Base-by-base conservation (phyloP, 2,888 invertebrate genomes). In the Creontiades dilutus region DNA sequence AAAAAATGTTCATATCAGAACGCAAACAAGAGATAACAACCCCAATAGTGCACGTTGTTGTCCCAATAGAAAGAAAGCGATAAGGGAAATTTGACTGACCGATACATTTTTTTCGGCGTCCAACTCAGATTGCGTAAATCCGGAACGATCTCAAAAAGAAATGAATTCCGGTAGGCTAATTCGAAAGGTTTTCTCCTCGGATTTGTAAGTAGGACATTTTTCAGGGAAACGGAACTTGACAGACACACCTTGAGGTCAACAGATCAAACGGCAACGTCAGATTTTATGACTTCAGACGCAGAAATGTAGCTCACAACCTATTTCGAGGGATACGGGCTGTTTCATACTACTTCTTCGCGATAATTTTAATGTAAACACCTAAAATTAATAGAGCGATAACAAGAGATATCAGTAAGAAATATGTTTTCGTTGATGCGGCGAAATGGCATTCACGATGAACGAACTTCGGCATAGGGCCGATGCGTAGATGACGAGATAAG, bases 231-330 rank as follows among this genome's bases (percentile, higher is more conserved):
- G 82, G 52, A 82, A 82, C 23, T 23, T 68, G 68, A 61, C 61
- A 27, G 82, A 82, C 82, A 82, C 82, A 52, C 82, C 82, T 52
- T 82, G 82, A 52, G 82, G 82, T 82, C 82, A 82, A 52, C 7
- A 82, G 82, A 47, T 81, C 81, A 81, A 28, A 28, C 9, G 13
- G 16, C 19, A 82, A 52, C 13, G 52, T 82, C 23, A 52, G 52
- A 47, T 68, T 68, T 27, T 12, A 68, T 19, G 68, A 23, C 9
- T 68, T 13, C 68, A 5, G 68, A n/a, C 61, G 4, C 19, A 9
- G n/a, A 61, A 68, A 68, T 68, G 23, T 68, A 27, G 68, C 68
- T 5, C 68, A 27, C 23, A 23, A 19, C 23, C 68, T 68, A 19
- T 5, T 68, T 68, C 9, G 13, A 4, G 7, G 23, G 2, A 19